Evolutionary conservation across 1,140 invertebrate species (phyloP), one percentile per base, ranked within the genome.

Genomic region (Condylostylus longicornis): DNA sequence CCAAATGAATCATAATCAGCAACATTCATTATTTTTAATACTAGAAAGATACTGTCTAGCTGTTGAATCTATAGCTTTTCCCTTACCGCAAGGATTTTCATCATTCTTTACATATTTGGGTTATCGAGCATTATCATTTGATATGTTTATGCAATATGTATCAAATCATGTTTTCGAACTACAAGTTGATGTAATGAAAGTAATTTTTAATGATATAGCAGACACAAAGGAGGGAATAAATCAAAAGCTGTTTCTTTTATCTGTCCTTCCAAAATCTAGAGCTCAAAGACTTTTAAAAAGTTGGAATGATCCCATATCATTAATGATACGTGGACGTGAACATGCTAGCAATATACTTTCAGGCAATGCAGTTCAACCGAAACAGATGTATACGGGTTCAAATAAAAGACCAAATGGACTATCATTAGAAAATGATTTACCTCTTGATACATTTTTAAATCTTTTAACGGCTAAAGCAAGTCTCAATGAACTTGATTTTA

Each of bases 31-130:
- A 13, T 82, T 85, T 47, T 71, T 74, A 34, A 66, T 79, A 12
- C 49, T 86, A 23, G 80, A 85, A 52, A 70, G 80, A 40, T 86
- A 82, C 62, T 75, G 75, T 44, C 66, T 80, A 41, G 75, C 82
- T 2, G 70, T 77, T 17, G 81, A 84, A 53, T 72, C 68, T n/a
- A 68, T 82, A 33, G 82, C 82, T 8, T 87, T 79, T 61, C 83
- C 84, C 1, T 61, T 84, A 39, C 82, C 83, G 18, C 77, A 82
- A 51, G 84, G 84, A 15, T 87, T 86, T 49, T 77, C 77, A 9
- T 85, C 83, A 9, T 88, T 87, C 63, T 82, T 87, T 50, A 79
- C 82, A 8, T 86, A 82, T 55, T 66, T 88, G 28, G 83, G 81
- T 2, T 85, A 84, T 53, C 66, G 76, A 42, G 74, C 79, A 2